Conservation (phyloP, 2,797 vertebrate species). For the Chloroceryle amazona region DNA sequence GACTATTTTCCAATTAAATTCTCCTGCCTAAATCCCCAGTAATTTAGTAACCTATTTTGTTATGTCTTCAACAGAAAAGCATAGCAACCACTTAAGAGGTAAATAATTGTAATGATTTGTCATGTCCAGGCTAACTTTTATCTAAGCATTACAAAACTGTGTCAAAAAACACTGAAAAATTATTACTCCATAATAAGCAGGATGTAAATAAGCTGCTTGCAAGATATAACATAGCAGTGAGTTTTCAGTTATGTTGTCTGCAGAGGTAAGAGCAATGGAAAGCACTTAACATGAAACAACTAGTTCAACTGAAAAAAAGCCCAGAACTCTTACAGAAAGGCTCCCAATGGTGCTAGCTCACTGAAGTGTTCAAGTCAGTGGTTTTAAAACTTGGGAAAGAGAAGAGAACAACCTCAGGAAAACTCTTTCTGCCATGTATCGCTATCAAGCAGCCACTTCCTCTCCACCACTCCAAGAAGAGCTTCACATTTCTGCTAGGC, state of each 20-base stretch:
- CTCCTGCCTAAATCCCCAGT: background rate
- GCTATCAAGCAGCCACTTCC: background rate
- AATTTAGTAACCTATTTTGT: background rate
- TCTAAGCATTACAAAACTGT: background rate
- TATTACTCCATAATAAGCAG: background rate
- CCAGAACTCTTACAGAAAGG: background rate
- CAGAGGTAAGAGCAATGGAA: background rate
- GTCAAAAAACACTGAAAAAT: background rate
- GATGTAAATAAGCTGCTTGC: background rate
- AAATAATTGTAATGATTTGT: background rate
- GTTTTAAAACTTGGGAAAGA: background rate
- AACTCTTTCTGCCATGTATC: background rate
- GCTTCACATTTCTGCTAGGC: rapidly evolving
- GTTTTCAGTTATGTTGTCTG: background rate
- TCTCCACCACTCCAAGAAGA: background rate
- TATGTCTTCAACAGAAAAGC: background rate
- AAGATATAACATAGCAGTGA: background rate
- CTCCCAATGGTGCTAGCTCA: background rate
- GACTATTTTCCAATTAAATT: background rate
- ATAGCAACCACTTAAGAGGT: background rate
- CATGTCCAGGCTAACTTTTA: background rate
- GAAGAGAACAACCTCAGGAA: background rate
- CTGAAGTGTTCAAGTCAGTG: background rate
- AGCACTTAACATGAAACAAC: background rate
- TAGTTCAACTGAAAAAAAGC: background rate